Conservation (phyloP, 2,888 invertebrate species). For the Chymomyza procnemis region DNA sequence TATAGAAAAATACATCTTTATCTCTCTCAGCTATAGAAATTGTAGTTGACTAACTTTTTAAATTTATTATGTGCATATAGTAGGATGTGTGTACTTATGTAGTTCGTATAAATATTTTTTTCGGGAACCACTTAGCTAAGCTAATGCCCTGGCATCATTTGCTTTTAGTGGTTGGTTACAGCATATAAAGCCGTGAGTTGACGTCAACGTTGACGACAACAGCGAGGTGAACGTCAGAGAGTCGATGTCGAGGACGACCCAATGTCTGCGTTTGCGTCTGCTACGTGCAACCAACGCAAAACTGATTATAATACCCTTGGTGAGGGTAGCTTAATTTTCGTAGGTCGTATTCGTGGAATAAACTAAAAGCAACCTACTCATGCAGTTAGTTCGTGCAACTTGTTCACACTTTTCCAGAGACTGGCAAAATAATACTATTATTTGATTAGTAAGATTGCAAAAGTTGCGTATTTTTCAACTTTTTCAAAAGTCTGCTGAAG, state of each 20-base stretch:
- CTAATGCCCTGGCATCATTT: conserved; percentile 44
- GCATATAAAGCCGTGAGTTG: neutral
- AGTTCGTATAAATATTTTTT: conserved; percentile 53
- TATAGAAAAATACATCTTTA: neutral
- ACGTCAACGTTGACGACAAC: neutral
- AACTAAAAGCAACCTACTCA: too few species aligned
- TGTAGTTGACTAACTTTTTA: neutral
- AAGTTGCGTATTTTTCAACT: too few species aligned
- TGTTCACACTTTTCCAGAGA: too few species aligned
- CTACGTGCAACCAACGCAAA: conserved; percentile 53
- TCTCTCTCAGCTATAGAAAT: neutral
- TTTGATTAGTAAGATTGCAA: too few species aligned
- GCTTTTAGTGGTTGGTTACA: conserved; percentile 52
- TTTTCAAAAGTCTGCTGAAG: too few species aligned
- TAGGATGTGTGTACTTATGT: neutral
- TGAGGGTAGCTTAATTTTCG: neutral
- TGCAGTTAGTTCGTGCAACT: too few species aligned
- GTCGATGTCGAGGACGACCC: neutral
- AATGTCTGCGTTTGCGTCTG: conserved; percentile 16
- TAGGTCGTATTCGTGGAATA: neutral
- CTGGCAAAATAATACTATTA: too few species aligned
- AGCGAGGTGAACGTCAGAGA: neutral
- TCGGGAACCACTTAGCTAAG: neutral
- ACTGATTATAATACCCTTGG: neutral
- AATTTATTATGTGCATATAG: neutral